Percentiles rank a stretch among this genome's conserved stretches.
These are phyloP conservation scores for Clarias platycephalus DNA, from an alignment of 2,797 vertebrate genomes.

Conservation along the genomic window DNA sequence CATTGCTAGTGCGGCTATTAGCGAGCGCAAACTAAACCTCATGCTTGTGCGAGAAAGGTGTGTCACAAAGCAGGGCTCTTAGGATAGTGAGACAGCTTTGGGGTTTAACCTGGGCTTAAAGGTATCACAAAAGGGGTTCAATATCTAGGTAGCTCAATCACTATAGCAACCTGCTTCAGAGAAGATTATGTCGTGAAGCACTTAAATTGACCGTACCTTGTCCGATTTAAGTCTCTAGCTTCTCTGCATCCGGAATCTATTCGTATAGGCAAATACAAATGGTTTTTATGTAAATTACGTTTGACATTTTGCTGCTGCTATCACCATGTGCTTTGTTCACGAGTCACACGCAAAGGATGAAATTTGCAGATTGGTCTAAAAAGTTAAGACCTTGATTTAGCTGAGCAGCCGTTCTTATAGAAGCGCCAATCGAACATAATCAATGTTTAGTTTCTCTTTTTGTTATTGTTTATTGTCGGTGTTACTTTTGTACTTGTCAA, in stretches of 20 bases:
- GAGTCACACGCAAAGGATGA: neutral
- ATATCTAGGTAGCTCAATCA: slow-evolving; percentile 31
- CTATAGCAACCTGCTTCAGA: slow-evolving; percentile 29
- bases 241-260: neutral
- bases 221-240: neutral
- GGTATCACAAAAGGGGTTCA: slow-evolving; percentile 26
- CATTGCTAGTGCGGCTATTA: neutral
- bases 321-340: neutral
- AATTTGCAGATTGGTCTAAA: neutral
- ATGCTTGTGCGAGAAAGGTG: neutral
- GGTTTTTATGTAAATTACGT: neutral
- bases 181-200: slow-evolving; percentile 17
- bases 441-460: neutral
- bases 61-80: neutral
- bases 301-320: slow-evolving; percentile 10
- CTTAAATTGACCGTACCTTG: slow-evolving; percentile 7
- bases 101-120: slow-evolving; percentile 16
- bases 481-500: neutral
- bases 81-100: neutral
- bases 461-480: neutral
- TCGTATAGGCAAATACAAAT: neutral
- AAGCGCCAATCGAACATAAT: neutral
- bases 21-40: neutral
- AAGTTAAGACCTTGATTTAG: neutral
- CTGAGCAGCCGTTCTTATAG: neutral